Evolutionary conservation across 2,113 vertebrate genomes (phyloP).

Genomic region (Eolophus roseicapilla): DNA sequence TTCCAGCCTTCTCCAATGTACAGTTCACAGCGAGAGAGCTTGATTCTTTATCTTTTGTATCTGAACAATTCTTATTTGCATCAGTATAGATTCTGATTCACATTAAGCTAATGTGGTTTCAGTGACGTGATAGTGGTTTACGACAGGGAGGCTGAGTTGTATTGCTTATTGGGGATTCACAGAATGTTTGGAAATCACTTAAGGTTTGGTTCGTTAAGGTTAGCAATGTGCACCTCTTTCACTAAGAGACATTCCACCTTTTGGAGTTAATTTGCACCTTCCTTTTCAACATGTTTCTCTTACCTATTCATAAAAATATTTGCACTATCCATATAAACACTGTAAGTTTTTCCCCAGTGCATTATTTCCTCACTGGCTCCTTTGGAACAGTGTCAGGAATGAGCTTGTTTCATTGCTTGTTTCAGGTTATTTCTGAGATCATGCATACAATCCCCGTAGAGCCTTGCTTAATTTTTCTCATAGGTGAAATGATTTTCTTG

Average conservation of each 20-base stretch:
- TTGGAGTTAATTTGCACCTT: not conserved
- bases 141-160: not conserved
- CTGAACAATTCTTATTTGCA: not conserved
- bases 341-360: not conserved
- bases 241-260: not conserved
- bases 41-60: not conserved
- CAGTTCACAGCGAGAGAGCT: not conserved
- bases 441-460: not conserved
- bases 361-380: not conserved
- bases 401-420: not conserved
- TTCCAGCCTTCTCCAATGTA: not conserved
- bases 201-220: not conserved
- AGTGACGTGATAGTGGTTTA: not conserved
- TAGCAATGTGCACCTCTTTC: not conserved
- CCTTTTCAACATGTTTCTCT: not conserved
- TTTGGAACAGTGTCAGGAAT: not conserved
- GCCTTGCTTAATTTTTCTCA: not conserved
- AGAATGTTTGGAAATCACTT: not conserved
- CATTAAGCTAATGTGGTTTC: not conserved
- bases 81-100: not conserved
- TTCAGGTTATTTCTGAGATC: not conserved
- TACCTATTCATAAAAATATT: not conserved
- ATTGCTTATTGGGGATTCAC: not conserved
- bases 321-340: not conserved
- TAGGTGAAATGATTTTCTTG: not conserved